Conservation (phyloP, 2,888 invertebrate species). For the Mystacides longicornis region DNA sequence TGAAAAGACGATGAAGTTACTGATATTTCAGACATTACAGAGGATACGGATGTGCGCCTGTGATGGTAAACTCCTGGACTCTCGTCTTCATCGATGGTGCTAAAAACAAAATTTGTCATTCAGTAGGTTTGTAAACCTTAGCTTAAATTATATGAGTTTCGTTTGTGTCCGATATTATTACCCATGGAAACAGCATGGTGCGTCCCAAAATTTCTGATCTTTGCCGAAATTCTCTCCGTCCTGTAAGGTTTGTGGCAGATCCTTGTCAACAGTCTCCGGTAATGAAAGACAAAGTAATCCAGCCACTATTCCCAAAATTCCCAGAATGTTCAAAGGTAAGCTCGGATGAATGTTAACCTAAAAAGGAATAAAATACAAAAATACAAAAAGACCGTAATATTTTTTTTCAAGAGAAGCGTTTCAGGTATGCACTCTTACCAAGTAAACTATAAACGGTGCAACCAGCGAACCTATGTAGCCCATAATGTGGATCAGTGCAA, state of each 20-base stretch:
- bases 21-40: conserved; percentile 23
- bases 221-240: conserved; percentile 83
- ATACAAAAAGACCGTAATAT: neutral
- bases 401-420: neutral
- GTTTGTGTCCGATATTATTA: no score
- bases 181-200: conserved; percentile 64
- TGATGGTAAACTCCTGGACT: conserved; percentile 36
- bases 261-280: conserved; percentile 80
- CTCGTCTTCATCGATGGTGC: conserved; percentile 13
- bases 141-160: no score
- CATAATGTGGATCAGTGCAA: conserved; percentile 81
- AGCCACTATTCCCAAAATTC: conserved; percentile 65
- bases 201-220: conserved; percentile 74
- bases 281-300: conserved; percentile 71
- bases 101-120: no score
- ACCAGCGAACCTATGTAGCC: conserved; percentile 78
- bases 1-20: conserved; percentile 33
- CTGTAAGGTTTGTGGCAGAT: conserved; percentile 76
- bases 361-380: conserved; percentile 17
- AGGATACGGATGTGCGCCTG: conserved; percentile 30
- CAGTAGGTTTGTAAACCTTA: no score
- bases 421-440: conserved; percentile 46
- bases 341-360: conserved; percentile 64
- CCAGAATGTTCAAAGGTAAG: conserved; percentile 71
- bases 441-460: conserved; percentile 78